Base-by-base conservation (phyloP, 2,888 invertebrate genomes). In the Synergus gifuensis region DNA sequence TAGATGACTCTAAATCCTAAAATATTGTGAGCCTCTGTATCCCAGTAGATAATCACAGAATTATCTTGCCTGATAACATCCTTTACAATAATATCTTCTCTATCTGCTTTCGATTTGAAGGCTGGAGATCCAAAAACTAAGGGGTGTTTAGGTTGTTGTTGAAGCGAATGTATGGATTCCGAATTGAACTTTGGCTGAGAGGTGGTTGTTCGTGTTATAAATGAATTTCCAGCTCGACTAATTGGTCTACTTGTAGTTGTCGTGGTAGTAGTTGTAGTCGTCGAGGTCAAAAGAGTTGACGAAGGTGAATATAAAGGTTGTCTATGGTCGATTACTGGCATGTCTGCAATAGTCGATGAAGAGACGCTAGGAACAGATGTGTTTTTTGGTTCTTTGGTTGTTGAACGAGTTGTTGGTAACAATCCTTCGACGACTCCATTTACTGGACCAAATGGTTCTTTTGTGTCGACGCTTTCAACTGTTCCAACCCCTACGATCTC, bases 41-140 rank as follows among this genome's bases (percentile, higher is more conserved):
- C 97, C 98, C 98, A 98, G 89, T 97, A 97, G 85, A 98, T 97
- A 87, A 97, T 96, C 28, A 98, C 97, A 0, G 97, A 95, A 90
- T 95, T 97, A 87, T 97, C 98, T 92, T 97, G 96, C 83, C 96
- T 93, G 90, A 96, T 96, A 12, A 97, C 97, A 88, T 96, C 97
- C 91, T 97, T 96, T 49, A 98, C 96, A 36, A 97, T 96, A 36
- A 98, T 97, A 90, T 97, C 97, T 85, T 95, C 96, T 84, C 96
- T 95, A 84, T 94, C 94, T 76, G 95, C 93, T 87, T 95, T 96
- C 3, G 93, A 91, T 83, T 94, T 94, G 83, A 93, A 94, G 22
- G 90, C 95, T 9, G 95, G 95, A 87, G 95, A 96, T 82, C 95
- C 96, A 92, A 96, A 94, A 8, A 96, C 95, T 82, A 96, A 93